A percentile compares a stretch with the other conserved stretches of the same genome.
Evolutionary conservation across 1,140 invertebrate species (phyloP).

Genomic region (Magallana gigas): DNA sequence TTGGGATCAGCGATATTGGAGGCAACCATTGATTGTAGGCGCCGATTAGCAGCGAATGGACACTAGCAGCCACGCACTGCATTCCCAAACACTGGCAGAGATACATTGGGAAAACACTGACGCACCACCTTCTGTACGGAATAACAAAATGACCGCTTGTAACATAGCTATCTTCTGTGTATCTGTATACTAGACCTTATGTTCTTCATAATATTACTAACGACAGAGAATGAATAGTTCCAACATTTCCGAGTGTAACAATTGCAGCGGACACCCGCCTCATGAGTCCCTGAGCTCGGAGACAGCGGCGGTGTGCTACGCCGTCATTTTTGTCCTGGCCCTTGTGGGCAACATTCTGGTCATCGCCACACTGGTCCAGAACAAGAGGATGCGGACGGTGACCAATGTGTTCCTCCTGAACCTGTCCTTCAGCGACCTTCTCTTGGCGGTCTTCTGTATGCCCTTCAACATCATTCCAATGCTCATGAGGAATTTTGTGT

Average conservation of each 20-base stretch:
- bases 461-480: slow-evolving; percentile 92
- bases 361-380: slow-evolving; percentile 88
- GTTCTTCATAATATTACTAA: background rate
- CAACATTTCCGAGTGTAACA: slow-evolving; percentile 10
- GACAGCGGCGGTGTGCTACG: slow-evolving; percentile 86
- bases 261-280: background rate
- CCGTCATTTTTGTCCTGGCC: slow-evolving; percentile 88
- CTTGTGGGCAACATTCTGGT: slow-evolving; percentile 90
- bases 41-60: background rate
- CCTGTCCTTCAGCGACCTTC: slow-evolving; percentile 85
- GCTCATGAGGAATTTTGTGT: slow-evolving; percentile 89
- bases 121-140: background rate
- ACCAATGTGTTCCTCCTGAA: slow-evolving; percentile 93
- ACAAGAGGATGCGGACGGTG: slow-evolving; percentile 91
- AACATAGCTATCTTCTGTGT: background rate
- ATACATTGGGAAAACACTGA: background rate
- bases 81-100: background rate
- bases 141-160: background rate
- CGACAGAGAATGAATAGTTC: background rate
- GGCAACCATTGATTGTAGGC: too few species aligned
- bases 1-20: too few species aligned
- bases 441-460: slow-evolving; percentile 92
- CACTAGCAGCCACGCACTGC: background rate
- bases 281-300: slow-evolving; percentile 10
- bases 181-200: background rate